A percentile compares a stretch with the other conserved stretches of the same genome.
Conservation (phyloP, 30 jellyfish, hydroid and myxozoan species). For the Cassiopea xamachana region DNA sequence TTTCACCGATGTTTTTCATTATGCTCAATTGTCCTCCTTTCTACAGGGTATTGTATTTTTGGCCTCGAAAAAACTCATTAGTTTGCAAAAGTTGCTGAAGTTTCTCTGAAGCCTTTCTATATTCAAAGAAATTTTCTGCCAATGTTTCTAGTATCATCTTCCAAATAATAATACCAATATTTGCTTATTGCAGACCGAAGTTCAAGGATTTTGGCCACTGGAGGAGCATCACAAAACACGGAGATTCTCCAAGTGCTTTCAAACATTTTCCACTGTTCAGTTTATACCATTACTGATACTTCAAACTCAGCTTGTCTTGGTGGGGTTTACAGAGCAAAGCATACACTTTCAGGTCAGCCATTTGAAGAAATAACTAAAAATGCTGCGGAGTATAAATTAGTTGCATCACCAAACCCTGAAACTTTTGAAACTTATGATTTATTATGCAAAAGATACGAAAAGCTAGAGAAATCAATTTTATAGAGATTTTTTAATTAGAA, state of each 20-base stretch:
- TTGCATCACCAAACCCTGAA: conserved; percentile 39
- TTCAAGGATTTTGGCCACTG: conserved; percentile 92
- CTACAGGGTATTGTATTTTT: too few species aligned
- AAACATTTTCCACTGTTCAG: conserved; percentile 77
- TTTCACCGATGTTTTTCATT: too few species aligned
- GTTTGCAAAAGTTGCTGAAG: too few species aligned
- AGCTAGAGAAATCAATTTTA: not conserved
- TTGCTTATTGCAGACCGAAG: conserved; percentile 22
- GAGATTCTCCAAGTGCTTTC: conserved; percentile 75
- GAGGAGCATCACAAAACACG: conserved; percentile 90
- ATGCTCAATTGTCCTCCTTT: too few species aligned
- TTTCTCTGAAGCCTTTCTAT: too few species aligned
- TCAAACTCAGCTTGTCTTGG: conserved; percentile 94
- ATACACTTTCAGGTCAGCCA: conserved; percentile 7
- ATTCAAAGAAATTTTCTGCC: too few species aligned
- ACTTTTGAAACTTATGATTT: conserved; percentile 9
- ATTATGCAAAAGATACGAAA: conserved; percentile 34
- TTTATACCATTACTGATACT: conserved; percentile 66
- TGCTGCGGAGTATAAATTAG: conserved; percentile 22
- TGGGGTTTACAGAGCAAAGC: conserved; percentile 73
- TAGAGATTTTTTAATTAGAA: too few species aligned
- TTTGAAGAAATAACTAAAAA: conserved; percentile 18
- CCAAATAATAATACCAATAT: too few species aligned
- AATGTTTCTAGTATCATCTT: too few species aligned
- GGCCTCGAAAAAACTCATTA: too few species aligned